Evolutionary conservation across 2,797 vertebrate genomes (phyloP), one percentile per base, ranked within the genome.

Genomic region (Arctocebus calabarensis): DNA sequence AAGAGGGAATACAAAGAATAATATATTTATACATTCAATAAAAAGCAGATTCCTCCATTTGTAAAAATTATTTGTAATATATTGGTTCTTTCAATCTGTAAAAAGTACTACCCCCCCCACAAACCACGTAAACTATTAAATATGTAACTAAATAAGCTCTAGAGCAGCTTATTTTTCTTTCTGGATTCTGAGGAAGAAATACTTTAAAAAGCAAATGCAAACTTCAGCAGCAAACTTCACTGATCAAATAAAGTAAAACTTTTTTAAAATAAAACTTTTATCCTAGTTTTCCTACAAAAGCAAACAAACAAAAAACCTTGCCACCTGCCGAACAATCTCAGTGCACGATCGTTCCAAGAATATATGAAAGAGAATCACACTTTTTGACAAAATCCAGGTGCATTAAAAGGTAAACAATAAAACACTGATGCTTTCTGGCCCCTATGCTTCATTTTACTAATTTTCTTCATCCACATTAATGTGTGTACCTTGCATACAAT

Each of bases 131-230:
- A 82, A 92, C 16, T 48, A 87, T 14, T 48, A 14, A 48, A 48
- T 48, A 52, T 84, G 40, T 55, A 25, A 78, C 27, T 73, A 73
- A 88, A 78, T 66, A 37, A 32, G 22, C 4, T 84, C 43, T 13
- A 48, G 48, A 85, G 11, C 14, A 66, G 7, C 11, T 84, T 71
- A 45, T 92, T 94, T 95, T 96, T 87, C 29, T 81, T 70, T 66
- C 14, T 79, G 34, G 14, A 29, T 70, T 93, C 34, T 8, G 55
- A 73, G 34, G 27, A 96, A 71, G 1, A 88, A 96, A 94, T 85
- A 70, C 3, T 57, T 96, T 87, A 84, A 95, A 94, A 95, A 73
- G n/a, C 68, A 68, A 93, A 95, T 73, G 75, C 7, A 94, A 96
- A 79, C 45, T 29, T 68, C 37, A n/a, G n/a, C 8, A 77, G 13